Evolutionary conservation across 53 echinoderm and acorn worm species (phyloP).

Genomic region (Patiria pectinifera): DNA sequence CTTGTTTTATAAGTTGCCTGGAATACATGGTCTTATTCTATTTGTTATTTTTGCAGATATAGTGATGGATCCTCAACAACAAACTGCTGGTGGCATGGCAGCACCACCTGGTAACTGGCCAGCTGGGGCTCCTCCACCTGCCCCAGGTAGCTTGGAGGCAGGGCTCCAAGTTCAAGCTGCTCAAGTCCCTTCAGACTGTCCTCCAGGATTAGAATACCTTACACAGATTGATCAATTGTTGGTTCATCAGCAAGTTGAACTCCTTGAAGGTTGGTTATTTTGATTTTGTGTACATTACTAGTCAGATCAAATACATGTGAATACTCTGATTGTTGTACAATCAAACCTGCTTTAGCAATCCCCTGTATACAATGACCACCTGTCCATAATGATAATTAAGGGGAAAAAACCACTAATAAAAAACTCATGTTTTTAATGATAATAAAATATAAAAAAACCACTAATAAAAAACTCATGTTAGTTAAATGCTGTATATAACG

Average conservation of each 20-base stretch:
- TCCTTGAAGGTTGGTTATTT: constrained; percentile 83
- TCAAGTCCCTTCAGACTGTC: constrained; percentile 83
- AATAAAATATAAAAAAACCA: too few relatives aligned
- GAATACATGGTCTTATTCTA: not conserved
- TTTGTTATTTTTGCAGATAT: not conserved
- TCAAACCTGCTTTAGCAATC: too few relatives aligned
- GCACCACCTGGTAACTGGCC: constrained; percentile 37
- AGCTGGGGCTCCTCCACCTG: constrained; percentile 45
- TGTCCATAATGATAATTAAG: too few relatives aligned
- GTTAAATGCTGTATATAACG: too few relatives aligned
- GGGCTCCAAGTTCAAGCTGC: constrained; percentile 56
- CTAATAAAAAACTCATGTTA: too few relatives aligned
- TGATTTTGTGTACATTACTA: not conserved
- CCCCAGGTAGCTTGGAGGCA: constrained; percentile 50
- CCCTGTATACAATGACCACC: too few relatives aligned
- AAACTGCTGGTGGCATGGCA: constrained; percentile 7
- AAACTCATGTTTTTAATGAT: too few relatives aligned
- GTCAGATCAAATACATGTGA: too few relatives aligned
- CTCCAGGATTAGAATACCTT: constrained; percentile 93
- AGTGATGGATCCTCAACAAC: not conserved
- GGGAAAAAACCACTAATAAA: too few relatives aligned
- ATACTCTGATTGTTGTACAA: too few relatives aligned
- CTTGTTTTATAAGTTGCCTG: not conserved
- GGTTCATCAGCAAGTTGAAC: constrained; percentile 98
- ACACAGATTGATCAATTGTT: constrained; percentile 98